Percentiles rank a stretch among this genome's conserved stretches.
phyloP scores from a whole-genome alignment of 2,888 invertebrate genomes.

The Holacanthella duospinosa region DNA sequence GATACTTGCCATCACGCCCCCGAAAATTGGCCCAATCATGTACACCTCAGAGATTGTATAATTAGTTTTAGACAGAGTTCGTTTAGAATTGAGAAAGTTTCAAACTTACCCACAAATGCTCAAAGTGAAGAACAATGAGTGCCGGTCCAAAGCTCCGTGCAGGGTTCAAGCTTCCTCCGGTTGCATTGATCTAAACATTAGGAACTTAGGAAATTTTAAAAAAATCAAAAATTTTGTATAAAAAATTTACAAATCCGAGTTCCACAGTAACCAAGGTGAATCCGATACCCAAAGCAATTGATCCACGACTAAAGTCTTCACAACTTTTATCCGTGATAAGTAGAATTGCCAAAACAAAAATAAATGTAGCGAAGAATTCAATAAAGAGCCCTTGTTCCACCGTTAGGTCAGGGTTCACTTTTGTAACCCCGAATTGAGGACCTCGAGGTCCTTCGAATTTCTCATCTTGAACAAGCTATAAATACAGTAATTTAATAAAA shows the following conservation, averaged over 20 bases:
- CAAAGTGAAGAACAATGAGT: constrained; percentile 1
- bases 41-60: neutral
- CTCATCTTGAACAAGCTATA: neutral
- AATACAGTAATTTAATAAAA: neutral
- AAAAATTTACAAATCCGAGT: neutral
- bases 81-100: neutral
- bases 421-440: neutral
- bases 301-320: neutral
- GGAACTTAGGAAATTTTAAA: neutral
- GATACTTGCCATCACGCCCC: neutral
- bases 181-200: neutral
- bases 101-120: neutral
- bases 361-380: neutral
- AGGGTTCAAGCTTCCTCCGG: neutral
- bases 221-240: neutral
- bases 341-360: neutral
- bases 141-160: neutral
- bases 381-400: neutral
- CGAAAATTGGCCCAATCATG: neutral
- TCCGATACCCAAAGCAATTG: neutral
- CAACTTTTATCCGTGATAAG: neutral
- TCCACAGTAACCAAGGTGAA: neutral
- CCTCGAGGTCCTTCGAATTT: neutral
- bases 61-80: neutral
- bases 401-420: neutral